phyloP scores from a whole-genome alignment of 2,797 vertebrate species.

The Poeciliopsis paucimaculata region DNA sequence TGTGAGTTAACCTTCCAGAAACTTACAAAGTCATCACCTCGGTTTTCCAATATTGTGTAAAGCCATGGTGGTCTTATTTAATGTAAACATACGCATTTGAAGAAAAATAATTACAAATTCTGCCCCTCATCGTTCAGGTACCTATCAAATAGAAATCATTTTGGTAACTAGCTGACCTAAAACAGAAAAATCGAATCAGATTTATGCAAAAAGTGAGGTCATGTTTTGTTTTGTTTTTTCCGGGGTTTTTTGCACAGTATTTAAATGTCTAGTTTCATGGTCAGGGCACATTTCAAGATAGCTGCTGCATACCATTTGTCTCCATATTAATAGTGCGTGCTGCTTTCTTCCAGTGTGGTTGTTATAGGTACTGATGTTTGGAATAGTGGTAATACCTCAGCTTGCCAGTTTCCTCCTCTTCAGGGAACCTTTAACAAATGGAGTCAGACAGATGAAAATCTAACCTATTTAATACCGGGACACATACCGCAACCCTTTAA shows the following conservation, averaged over 20 bases:
- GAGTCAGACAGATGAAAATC: constrained; percentile 25
- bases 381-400: constrained; percentile 7
- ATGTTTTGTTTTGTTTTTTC: too few species aligned
- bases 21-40: neutral
- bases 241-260: neutral
- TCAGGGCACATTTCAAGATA: neutral
- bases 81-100: neutral
- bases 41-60: neutral
- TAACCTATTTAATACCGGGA: constrained; percentile 15
- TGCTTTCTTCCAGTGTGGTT: neutral
- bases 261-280: neutral
- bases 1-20: neutral
- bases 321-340: neutral
- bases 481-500: neutral
- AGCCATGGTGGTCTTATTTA: neutral
- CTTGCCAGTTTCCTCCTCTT: neutral
- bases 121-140: neutral
- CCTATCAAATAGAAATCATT: neutral
- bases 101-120: neutral
- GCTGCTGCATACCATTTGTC: neutral
- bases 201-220: too few species aligned
- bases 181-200: neutral
- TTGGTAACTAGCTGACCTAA: neutral
- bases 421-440: neutral
- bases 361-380: neutral